Evolutionary conservation across 2,797 vertebrate genomes (phyloP).

Genomic region (Poecile montanus): DNA sequence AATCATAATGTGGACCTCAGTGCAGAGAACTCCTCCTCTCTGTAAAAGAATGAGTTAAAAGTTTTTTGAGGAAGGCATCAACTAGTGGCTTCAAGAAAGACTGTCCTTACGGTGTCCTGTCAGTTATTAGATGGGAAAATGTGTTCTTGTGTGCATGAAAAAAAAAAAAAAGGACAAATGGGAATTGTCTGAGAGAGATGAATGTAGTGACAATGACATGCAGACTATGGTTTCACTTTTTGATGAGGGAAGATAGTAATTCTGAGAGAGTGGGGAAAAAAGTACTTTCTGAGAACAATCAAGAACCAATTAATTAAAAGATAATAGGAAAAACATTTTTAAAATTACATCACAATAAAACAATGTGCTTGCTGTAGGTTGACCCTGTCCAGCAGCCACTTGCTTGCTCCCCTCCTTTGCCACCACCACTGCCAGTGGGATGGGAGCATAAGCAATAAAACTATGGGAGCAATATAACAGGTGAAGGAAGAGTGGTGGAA

Average conservation of each 20-base stretch:
- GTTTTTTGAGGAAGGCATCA: background rate
- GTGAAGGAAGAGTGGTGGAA: background rate
- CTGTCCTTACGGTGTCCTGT: background rate
- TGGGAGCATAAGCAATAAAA: background rate
- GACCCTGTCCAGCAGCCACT: background rate
- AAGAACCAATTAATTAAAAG: background rate
- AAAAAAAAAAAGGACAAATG: background rate
- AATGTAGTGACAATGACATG: background rate
- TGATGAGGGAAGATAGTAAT: background rate
- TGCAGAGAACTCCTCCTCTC: background rate
- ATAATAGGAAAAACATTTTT: background rate
- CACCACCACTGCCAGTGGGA: background rate
- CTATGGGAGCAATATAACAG: background rate
- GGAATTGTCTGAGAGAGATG: background rate
- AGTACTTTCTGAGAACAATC: background rate
- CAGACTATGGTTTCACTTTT: background rate
- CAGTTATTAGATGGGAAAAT: background rate
- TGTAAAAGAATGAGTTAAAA: background rate
- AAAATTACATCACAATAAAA: background rate
- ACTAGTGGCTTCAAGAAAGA: background rate
- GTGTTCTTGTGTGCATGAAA: background rate
- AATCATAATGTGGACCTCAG: fast-evolving
- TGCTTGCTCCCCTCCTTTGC: background rate
- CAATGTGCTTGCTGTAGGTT: background rate
- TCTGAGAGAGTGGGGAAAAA: background rate